Conservation (phyloP, 2,113 vertebrate genomes). For the Sturnus vulgaris region DNA sequence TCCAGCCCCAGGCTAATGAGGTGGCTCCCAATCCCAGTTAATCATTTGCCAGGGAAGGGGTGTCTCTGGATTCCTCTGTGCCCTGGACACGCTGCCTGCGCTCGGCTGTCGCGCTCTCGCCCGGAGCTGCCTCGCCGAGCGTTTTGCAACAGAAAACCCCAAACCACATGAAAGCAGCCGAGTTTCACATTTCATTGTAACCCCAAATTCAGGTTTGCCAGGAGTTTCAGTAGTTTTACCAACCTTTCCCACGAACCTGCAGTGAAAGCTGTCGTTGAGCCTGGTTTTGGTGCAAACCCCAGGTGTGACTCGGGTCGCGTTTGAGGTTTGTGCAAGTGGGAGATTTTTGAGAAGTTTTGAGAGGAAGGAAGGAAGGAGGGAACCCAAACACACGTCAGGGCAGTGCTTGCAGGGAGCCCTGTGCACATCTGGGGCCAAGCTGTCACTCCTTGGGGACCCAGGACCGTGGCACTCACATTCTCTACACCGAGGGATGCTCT, state of each 20-base stretch:
- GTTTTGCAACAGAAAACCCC: constrained; percentile 57
- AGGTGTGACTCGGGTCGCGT: background rate
- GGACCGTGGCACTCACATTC: accelerated
- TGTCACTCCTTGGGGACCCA: background rate
- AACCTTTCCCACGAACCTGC: constrained; percentile 30
- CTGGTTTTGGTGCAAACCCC: background rate
- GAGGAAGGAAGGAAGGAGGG: background rate
- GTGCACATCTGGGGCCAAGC: background rate
- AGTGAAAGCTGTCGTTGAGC: background rate
- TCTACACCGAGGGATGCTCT: background rate
- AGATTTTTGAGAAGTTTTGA: background rate
- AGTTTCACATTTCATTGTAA: constrained; percentile 32
- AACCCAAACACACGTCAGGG: background rate
- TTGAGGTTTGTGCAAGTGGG: background rate
- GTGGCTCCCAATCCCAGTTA: background rate
- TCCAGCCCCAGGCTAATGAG: background rate
- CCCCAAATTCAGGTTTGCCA: constrained; percentile 37
- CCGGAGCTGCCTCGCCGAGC: background rate
- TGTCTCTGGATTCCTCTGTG: background rate
- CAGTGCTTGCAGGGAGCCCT: background rate
- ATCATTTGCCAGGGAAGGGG: background rate
- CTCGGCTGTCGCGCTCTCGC: background rate
- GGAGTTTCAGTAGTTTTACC: background rate
- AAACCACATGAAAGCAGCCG: constrained; percentile 57
- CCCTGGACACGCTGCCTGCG: background rate